Base-by-base conservation (phyloP, 2,888 invertebrate species). In the Sarcophaga variegata region DNA sequence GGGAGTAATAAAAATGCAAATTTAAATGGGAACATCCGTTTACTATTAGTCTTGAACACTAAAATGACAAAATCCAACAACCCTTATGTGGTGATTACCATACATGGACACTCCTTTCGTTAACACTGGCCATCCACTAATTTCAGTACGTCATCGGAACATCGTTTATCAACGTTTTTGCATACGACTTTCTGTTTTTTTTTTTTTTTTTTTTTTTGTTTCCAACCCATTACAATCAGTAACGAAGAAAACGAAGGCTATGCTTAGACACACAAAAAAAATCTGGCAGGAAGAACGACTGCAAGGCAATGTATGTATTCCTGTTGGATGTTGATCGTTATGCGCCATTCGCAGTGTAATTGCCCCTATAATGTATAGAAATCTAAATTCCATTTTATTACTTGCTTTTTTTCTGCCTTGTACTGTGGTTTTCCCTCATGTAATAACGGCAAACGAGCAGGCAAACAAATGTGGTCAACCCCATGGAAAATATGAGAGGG, bases 21-120 rank as follows among this genome's bases (percentile, higher is more conserved):
- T 90, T 91, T 90, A 89, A 89, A 91, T 90, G 89, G 90, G 81
- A 88, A 85, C 88, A 88, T 90, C 89, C 90, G 89, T 84, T 82
- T 89, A 89, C 90, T 89, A 89, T 89, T 90, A 88, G 88, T 88
- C 84, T 84, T 75, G 66, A 80, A 84, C 82, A 77, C 77, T 0
- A 37, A 76, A 81, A 78, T 76, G 85, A 81, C 81, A 81, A 64
- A 77, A 74, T 45, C 64, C 71, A 54, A 54, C 83, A 76, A 81
- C 81, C 83, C 87, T 78, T 81, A 84, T 81, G 47, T 71, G 66
- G 66, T 54, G 25, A 20, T 10, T n/a, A 22, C 6, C 45, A 59
- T 54, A 17, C 62, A 25, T n/a, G 77, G 17, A 25, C n/a, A 77
- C 45, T 82, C 69, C 37, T 54, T 54, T 17, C 17, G 54, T 17